These are phyloP conservation scores for Eledone cirrhosa DNA, from an alignment of 2,888 invertebrate species.

Conservation along the genomic window DNA sequence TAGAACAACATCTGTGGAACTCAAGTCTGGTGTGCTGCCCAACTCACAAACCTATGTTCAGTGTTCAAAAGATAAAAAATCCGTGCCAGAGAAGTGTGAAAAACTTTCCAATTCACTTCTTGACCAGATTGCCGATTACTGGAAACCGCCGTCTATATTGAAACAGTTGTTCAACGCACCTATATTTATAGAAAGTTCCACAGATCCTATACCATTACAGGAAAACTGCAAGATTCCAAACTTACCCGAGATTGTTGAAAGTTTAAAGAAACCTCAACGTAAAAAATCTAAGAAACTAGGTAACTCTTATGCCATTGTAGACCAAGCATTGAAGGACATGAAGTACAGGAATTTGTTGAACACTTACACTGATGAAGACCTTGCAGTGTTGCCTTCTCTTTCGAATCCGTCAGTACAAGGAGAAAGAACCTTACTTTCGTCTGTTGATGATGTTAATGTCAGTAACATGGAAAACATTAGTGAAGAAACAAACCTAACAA, in stretches of 20 bases:
- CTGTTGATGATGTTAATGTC: not conserved
- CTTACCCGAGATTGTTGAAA: conserved; percentile 18
- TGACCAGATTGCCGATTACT: conserved; percentile 21
- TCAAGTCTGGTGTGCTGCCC: conserved; percentile 25
- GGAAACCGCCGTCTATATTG: conserved; percentile 1
- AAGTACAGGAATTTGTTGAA: conserved; percentile 24
- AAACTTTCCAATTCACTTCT: conserved; percentile 25
- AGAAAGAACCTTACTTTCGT: conserved; percentile 1
- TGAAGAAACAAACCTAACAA: not conserved
- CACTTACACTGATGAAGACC: conserved; percentile 20
- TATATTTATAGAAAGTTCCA: conserved; percentile 20
- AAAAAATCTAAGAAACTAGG: conserved; percentile 20
- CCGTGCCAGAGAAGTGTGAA: conserved; percentile 25
- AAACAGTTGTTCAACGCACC: conserved; percentile 26
- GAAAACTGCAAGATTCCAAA: conserved; percentile 19
- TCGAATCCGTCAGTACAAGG: not conserved
- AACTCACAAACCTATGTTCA: conserved; percentile 10
- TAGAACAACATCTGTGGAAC: conserved; percentile 23
- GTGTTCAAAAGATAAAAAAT: conserved; percentile 17
- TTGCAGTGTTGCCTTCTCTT: not conserved
- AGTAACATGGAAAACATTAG: conserved; percentile 7
- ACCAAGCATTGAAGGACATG: conserved; percentile 22
- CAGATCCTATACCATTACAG: conserved; percentile 11
- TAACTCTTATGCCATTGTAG: conserved; percentile 8
- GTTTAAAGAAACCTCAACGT: conserved; percentile 11